Percentiles rank a stretch among this genome's conserved stretches.
phyloP scores from a whole-genome alignment of 2,113 vertebrate species.

The Castor canadensis region DNA sequence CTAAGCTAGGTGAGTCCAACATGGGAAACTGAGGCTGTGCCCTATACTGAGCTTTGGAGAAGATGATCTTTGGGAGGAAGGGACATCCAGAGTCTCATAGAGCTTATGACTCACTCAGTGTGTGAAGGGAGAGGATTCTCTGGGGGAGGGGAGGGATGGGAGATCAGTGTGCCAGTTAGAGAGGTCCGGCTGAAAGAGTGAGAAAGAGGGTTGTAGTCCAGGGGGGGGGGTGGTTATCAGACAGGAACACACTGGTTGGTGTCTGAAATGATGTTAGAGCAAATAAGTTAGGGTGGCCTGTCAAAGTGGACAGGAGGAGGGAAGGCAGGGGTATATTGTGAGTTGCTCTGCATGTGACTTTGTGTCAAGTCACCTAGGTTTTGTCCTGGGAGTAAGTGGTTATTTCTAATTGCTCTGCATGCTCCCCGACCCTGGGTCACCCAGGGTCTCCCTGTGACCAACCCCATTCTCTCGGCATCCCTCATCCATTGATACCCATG shows the following conservation, averaged over 20 bases:
- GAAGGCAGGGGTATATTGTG: accelerated
- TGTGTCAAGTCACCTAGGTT: background rate
- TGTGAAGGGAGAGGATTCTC: no score
- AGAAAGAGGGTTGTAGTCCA: background rate
- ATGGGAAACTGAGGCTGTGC: accelerated
- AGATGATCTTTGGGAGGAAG: accelerated
- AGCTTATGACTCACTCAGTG: background rate
- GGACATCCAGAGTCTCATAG: accelerated
- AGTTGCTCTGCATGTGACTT: background rate
- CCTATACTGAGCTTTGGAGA: accelerated
- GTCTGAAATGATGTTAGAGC: no score
- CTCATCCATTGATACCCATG: background rate
- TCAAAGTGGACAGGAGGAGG: no score
- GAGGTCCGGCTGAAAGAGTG: background rate
- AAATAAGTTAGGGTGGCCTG: no score
- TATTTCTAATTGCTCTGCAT: no score
- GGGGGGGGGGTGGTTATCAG: no score
- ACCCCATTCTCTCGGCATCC: no score
- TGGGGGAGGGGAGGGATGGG: background rate
- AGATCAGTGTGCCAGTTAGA: no score
- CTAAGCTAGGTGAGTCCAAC: background rate
- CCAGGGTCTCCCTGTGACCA: background rate
- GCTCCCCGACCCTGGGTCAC: background rate
- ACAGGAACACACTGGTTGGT: no score
- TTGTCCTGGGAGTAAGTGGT: no score